Evolutionary conservation across 2,113 vertebrate genomes (phyloP).

Genomic region (Psilopogon haemacephalus): DNA sequence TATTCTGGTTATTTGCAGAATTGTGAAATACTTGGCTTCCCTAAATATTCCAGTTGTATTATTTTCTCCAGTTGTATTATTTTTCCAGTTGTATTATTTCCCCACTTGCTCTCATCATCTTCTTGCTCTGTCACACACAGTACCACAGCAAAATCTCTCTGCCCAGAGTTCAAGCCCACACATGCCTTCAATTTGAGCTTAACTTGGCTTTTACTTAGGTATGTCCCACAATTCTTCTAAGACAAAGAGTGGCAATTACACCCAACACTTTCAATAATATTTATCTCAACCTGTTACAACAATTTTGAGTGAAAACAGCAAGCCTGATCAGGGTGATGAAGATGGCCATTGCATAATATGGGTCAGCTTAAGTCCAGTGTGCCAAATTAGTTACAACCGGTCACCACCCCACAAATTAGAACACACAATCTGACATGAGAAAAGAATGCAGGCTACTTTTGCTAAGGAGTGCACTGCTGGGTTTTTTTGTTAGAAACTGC

Average conservation of each 20-base stretch:
- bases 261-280: background rate
- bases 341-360: background rate
- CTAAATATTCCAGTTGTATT: background rate
- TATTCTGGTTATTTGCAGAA: background rate
- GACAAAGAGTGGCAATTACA: background rate
- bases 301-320: background rate
- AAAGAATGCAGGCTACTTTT: background rate
- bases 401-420: background rate
- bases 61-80: background rate
- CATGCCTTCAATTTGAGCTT: background rate
- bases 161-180: background rate
- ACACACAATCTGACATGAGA: background rate
- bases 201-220: background rate
- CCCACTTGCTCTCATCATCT: background rate
- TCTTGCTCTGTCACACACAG: accelerated
- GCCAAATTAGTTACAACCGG: background rate
- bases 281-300: background rate
- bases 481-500: background rate
- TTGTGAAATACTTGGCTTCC: background rate
- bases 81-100: background rate
- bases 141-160: background rate
- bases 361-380: background rate
- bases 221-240: background rate
- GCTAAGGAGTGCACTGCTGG: background rate
- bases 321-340: background rate